Percentiles rank a stretch among this genome's conserved stretches.
These are phyloP conservation scores for Macrostomum lignano DNA, from an alignment of 1,140 invertebrate genomes.

Conservation along the genomic window DNA sequence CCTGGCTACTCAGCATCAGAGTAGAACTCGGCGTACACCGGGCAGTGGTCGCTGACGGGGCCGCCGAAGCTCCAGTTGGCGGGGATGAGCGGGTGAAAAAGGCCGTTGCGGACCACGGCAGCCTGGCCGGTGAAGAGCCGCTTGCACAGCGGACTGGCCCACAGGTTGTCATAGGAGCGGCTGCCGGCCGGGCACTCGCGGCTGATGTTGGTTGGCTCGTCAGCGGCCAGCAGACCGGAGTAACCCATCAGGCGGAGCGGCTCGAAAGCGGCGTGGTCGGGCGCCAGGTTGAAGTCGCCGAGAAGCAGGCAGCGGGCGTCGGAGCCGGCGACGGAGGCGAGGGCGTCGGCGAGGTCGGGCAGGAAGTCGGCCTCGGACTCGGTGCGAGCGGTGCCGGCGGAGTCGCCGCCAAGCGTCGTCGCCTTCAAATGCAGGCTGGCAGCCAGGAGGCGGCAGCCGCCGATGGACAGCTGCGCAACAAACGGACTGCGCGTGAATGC, in stretches of 20 bases:
- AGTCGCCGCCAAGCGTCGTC: no score
- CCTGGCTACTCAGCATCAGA: no score
- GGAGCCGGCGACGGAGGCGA: no score
- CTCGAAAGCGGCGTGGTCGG: neutral
- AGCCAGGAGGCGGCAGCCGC: no score
- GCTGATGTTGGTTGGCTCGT: neutral
- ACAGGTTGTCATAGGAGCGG: neutral
- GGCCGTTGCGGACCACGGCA: neutral
- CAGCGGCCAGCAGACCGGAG: neutral
- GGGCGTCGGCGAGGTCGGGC: no score
- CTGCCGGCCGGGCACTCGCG: neutral
- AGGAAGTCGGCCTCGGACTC: no score
- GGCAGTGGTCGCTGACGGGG: neutral
- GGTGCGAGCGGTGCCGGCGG: no score
- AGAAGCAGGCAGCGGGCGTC: no score
- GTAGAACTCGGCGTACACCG: no score
- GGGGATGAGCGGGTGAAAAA: neutral
- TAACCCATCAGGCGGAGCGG: neutral
- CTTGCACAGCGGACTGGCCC: no score
- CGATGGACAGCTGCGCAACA: no score
- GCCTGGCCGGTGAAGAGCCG: neutral
- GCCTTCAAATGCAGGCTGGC: slow-evolving; percentile 1
- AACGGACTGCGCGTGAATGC: no score
- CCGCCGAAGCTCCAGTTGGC: neutral
- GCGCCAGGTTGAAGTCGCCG: neutral